A percentile compares a stretch with the other conserved stretches of the same genome.
Evolutionary conservation across 2,797 vertebrate species (phyloP).

Genomic region (Telmatherina bonti): DNA sequence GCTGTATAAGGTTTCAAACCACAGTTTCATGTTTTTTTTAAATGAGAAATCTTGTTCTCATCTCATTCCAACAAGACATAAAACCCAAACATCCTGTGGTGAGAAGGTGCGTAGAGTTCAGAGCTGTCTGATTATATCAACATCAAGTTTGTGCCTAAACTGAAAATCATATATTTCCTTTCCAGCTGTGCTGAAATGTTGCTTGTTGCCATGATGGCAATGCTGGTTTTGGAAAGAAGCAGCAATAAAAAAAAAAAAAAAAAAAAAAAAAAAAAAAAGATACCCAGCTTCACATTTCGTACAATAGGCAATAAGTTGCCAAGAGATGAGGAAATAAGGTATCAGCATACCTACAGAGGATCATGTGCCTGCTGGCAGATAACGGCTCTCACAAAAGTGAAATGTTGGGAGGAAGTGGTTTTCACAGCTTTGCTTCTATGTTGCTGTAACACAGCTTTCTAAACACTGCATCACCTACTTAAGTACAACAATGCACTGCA

Average conservation of each 20-base stretch:
- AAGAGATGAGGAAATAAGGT: neutral
- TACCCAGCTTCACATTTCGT: neutral
- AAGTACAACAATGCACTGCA: neutral
- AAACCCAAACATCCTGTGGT: constrained; percentile 7
- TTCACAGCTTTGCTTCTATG: constrained; percentile 22
- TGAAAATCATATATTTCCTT: neutral
- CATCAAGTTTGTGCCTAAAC: neutral
- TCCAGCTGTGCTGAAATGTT: neutral
- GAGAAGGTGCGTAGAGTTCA: neutral
- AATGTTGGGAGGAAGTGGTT: constrained; percentile 59
- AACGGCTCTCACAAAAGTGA: neutral
- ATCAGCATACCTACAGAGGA: neutral
- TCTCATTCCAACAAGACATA: neutral
- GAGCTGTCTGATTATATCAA: neutral
- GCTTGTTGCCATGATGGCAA: neutral
- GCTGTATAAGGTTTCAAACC: neutral
- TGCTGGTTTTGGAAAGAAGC: neutral
- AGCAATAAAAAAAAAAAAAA: too few relatives aligned
- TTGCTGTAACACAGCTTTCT: neutral
- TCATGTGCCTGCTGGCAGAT: neutral
- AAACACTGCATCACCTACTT: neutral
- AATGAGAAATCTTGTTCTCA: neutral
- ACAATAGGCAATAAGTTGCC: neutral
- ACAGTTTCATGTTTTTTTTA: too few relatives aligned
- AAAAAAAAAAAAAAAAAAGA: neutral